Evolutionary conservation across 2,888 invertebrate genomes (phyloP), one percentile per base, ranked within the genome.

Genomic region (Conistra vaccinii): DNA sequence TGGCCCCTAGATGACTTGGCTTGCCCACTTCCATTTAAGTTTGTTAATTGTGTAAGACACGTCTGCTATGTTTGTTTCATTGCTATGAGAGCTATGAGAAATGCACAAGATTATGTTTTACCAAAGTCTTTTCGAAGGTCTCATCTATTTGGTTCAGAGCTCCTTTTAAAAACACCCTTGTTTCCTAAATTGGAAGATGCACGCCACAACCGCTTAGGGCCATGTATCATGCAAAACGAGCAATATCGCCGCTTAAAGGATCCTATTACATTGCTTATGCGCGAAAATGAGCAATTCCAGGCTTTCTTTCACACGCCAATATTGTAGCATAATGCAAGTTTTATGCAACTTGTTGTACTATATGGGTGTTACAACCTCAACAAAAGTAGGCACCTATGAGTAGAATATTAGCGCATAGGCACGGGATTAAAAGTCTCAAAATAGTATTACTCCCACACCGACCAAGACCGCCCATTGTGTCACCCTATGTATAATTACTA

Each of bases 211-310:
- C 67, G 75, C 75, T 68, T 65, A 62, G 10, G 53, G 53, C 76
- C 23, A 75, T 81, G 76, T 81, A 75, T 85, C 81, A 81, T 65
- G 70, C 60, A 71, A 68, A 85, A 68, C 76, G 60, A 57, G 81
- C 68, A 81, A 81, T 85, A 85, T 75, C 69, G 60, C 81, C 58
- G 69, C 57, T 60, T 74, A 65, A 74, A 85, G 68, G 76, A 81
- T 61, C 51, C 85, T 70, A 81, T 85, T 81, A 81, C 68, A 70
- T 75, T 74, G 76, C 60, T 81, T 81, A 81, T 81, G 76, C 60
- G 55, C 20, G 76, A 75, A 81, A 17, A 81, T 81, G 76, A 85
- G 85, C 68, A 71, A 75, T 81, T 81, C 60, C 60, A 51, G 55
- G 39, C 35, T 67, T 48, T 67, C 57, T 63, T 53, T 68, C 48